Evolutionary conservation across 2,113 vertebrate genomes (phyloP).

Genomic region (Rhinopomastus cyanomelas): DNA sequence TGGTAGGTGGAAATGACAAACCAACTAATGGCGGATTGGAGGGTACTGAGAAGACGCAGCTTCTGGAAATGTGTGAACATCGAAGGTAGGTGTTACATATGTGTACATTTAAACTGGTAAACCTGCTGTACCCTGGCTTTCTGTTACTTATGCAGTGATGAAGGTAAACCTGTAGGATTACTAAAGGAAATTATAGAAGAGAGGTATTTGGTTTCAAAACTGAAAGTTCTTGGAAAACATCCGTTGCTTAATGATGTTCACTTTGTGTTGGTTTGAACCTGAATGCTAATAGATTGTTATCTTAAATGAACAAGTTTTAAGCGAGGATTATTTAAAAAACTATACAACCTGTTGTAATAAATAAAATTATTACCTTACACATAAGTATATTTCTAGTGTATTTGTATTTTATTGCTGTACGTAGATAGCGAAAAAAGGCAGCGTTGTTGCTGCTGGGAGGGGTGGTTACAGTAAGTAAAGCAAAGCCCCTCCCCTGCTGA

Average conservation of each 20-base stretch:
- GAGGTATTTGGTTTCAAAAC: background rate
- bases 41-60: constrained; percentile 22
- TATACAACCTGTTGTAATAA: background rate
- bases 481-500: background rate
- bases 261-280: background rate
- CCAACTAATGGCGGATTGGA: background rate
- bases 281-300: background rate
- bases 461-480: background rate
- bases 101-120: background rate
- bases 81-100: constrained; percentile 59
- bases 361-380: background rate
- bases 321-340: background rate
- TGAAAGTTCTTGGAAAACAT: background rate
- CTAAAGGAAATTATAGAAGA: background rate
- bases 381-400: background rate
- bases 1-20: constrained; percentile 47
- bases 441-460: background rate
- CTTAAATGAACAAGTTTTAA: background rate
- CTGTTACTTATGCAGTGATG: background rate
- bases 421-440: background rate
- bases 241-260: background rate
- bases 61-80: constrained; percentile 59
- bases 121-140: background rate
- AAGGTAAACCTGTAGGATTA: background rate
- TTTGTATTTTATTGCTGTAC: background rate